These are phyloP conservation scores for Zaprionus tsacasi DNA, from an alignment of 1,140 invertebrate species.

Conservation along the genomic window DNA sequence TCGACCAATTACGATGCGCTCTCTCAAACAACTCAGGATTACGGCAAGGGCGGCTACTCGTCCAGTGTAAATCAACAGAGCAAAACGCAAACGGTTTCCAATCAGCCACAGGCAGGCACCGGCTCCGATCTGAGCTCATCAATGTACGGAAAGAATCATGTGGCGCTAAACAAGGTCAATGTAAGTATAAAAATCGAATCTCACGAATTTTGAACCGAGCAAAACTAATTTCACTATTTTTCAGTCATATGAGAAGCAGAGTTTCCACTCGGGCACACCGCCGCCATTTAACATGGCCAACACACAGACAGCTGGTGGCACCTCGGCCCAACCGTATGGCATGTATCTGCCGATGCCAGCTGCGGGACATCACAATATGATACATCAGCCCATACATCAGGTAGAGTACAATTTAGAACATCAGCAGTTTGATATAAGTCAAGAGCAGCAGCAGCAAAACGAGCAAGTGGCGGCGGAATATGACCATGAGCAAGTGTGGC, in stretches of 20 bases:
- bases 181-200: constrained; percentile 83
- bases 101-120: constrained; percentile 86
- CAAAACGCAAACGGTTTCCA: constrained; percentile 86
- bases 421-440: constrained; percentile 34
- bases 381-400: constrained; percentile 92
- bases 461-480: constrained; percentile 18
- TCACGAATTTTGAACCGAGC: no score
- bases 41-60: constrained; percentile 86
- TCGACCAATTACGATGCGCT: constrained; percentile 88
- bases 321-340: constrained; percentile 88
- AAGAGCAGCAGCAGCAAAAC: constrained; percentile 30
- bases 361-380: constrained; percentile 87
- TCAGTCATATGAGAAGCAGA: constrained; percentile 93
- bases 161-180: constrained; percentile 90
- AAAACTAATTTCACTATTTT: constrained; percentile 1
- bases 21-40: constrained; percentile 86
- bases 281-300: constrained; percentile 91
- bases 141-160: constrained; percentile 90
- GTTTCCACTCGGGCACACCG: constrained; percentile 92
- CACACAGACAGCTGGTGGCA: constrained; percentile 89
- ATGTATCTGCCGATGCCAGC: constrained; percentile 91
- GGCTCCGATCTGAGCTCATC: constrained; percentile 88
- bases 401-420: constrained; percentile 81
- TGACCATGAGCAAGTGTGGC: constrained; percentile 47
- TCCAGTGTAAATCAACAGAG: constrained; percentile 85